Evolutionary conservation across 2,113 vertebrate species (phyloP), one percentile per base, ranked within the genome.

Genomic region (Myotis davidii): DNA sequence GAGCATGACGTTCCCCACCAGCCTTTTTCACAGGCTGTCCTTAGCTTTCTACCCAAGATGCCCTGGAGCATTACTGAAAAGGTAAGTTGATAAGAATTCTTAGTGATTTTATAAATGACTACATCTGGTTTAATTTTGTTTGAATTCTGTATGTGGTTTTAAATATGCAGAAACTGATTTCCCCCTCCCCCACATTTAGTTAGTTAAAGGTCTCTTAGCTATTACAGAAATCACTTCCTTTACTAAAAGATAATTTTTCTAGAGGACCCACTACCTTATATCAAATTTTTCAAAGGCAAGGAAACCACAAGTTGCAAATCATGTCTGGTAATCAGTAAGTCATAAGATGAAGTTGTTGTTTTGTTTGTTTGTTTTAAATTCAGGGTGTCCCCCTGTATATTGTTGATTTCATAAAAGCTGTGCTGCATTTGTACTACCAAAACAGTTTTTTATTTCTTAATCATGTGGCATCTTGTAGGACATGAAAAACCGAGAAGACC

Each of bases 1-100:
- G 99, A 99, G 94, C 99, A 99, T 21, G 99, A 99, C 45, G 99
- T 99, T 52, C 99, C 99, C 69, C 99, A 99, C 96, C 99, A 99
- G 97, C 98, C 99, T 37, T 99, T 99, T 97, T 99, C 99, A 48
- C 99, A 99, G 96, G 98, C 98, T 82, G 99, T 99, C 64, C 99
- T 99, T 85, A 99, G 99, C 96, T 99, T 99, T 91, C 98, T 99
- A 74, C 99, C 99, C 95, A 99, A 99, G 97, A 99, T 99, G 99
- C 99, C 99, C 0, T 99, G 99, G 99, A 95, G 82, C 97, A 99
- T 99, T 97, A 99, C 99, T 85, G 98, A 99, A 73, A 95, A 99
- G 98, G 99, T 99, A 96, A 95, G 54, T n/a, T 83, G 78, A 59
- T 70, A 64, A 64, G 27, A 65, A 39, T 64, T 59, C 21, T 6